Conservation (phyloP, 2,888 invertebrate genomes). For the Nomada fabriciana region DNA sequence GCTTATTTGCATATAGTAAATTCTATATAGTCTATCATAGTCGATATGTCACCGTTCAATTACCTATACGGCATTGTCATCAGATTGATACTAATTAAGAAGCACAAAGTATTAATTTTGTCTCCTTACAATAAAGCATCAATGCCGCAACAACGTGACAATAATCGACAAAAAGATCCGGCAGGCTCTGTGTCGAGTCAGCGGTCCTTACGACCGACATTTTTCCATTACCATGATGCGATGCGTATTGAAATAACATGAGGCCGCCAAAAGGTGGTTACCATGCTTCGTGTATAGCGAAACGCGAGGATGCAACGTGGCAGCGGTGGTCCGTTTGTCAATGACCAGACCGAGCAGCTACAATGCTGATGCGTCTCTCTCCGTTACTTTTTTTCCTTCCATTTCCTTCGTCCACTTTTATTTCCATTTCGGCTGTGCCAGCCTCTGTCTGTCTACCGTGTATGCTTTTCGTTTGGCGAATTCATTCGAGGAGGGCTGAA, state of each 20-base stretch:
- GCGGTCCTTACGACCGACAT: conserved; percentile 62
- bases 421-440: conserved; percentile 61
- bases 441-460: conserved; percentile 53
- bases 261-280: conserved; percentile 60
- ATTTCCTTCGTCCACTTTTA: conserved; percentile 54
- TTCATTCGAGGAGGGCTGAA: conserved; percentile 53
- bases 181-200: conserved; percentile 24
- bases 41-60: too few species aligned
- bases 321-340: conserved; percentile 70
- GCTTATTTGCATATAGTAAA: too few species aligned
- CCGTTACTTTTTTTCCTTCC: conserved; percentile 37
- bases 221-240: conserved; percentile 72
- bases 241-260: conserved; percentile 67
- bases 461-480: conserved; percentile 57
- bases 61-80: too few species aligned
- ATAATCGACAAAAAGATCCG: conserved; percentile 25
- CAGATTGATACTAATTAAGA: too few species aligned
- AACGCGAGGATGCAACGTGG: conserved; percentile 58
- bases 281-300: conserved; percentile 51
- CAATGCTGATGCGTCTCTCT: conserved; percentile 58
- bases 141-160: conserved; percentile 28
- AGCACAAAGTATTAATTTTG: too few species aligned
- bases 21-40: too few species aligned
- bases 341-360: conserved; percentile 64
- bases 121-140: neutral